phyloP scores from a whole-genome alignment of 2,888 invertebrate genomes.

The Pseudococcus jackbeardsleyi region DNA sequence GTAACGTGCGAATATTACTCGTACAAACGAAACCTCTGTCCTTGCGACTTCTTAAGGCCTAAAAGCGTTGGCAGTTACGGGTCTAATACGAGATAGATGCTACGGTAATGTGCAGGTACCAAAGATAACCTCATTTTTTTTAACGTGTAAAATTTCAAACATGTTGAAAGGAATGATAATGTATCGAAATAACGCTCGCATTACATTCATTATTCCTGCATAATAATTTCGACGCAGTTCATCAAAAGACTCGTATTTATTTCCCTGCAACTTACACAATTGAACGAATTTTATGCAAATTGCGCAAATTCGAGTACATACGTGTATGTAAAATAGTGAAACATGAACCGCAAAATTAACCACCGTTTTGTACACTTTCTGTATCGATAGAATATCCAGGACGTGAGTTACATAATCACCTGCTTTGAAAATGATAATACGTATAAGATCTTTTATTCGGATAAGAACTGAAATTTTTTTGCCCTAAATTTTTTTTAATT shows the following conservation, averaged over 20 bases:
- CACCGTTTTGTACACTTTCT: too few species aligned
- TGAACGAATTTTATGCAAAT: not conserved
- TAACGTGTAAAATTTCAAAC: not conserved
- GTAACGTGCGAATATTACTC: not conserved
- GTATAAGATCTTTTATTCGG: too few species aligned
- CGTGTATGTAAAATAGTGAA: not conserved
- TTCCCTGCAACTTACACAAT: not conserved
- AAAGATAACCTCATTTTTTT: not conserved
- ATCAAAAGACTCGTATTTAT: not conserved
- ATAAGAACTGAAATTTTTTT: too few species aligned
- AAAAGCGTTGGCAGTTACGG: not conserved
- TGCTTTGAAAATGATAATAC: too few species aligned
- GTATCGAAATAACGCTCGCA: not conserved
- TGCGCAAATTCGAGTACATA: not conserved
- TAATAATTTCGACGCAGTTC: not conserved
- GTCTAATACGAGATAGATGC: not conserved
- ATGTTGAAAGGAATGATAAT: not conserved
- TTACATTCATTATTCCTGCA: not conserved
- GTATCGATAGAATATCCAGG: too few species aligned
- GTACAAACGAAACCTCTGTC: not conserved
- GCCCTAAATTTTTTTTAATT: too few species aligned
- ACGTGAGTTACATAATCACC: too few species aligned
- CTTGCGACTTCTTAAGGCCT: not conserved
- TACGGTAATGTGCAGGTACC: not conserved
- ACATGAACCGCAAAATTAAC: not conserved